These are phyloP conservation scores for Mus caroli DNA, from an alignment of 2,797 vertebrate genomes.

Conservation along the genomic window DNA sequence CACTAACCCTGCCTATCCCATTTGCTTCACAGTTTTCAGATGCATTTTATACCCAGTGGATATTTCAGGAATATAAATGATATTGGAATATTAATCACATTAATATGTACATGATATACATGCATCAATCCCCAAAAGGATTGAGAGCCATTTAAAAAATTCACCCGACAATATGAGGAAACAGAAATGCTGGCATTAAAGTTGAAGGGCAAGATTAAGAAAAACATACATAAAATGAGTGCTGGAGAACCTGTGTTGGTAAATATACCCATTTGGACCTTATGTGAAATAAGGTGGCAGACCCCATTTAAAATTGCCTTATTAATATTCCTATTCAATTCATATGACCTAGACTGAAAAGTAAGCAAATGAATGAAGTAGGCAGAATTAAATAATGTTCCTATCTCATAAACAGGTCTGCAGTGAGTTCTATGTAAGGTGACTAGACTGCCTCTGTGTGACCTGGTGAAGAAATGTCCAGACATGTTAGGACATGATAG, in stretches of 20 bases:
- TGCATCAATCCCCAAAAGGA: neutral
- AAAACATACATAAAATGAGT: neutral
- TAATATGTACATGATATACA: neutral
- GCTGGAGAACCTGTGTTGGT: neutral
- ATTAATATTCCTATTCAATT: slow-evolving; percentile 6
- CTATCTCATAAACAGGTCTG: neutral
- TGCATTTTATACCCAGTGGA: neutral
- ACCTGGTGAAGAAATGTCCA: neutral
- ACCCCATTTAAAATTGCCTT: neutral
- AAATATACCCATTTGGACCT: neutral
- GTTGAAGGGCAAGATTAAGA: neutral
- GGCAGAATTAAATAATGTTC: slow-evolving; percentile 30
- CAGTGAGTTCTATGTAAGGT: neutral
- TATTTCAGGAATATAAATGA: neutral
- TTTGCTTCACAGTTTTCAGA: slow-evolving; percentile 22
- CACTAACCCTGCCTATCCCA: neutral
- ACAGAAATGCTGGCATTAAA: slow-evolving; percentile 8
- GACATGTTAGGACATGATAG: neutral
- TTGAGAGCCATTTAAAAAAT: neutral
- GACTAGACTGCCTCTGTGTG: neutral
- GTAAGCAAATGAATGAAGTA: neutral
- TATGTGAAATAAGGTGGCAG: neutral
- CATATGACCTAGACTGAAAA: neutral
- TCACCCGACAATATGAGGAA: neutral
- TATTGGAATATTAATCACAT: neutral